These are phyloP conservation scores for Morpho achilles DNA, from an alignment of 2,888 invertebrate species.

Conservation along the genomic window DNA sequence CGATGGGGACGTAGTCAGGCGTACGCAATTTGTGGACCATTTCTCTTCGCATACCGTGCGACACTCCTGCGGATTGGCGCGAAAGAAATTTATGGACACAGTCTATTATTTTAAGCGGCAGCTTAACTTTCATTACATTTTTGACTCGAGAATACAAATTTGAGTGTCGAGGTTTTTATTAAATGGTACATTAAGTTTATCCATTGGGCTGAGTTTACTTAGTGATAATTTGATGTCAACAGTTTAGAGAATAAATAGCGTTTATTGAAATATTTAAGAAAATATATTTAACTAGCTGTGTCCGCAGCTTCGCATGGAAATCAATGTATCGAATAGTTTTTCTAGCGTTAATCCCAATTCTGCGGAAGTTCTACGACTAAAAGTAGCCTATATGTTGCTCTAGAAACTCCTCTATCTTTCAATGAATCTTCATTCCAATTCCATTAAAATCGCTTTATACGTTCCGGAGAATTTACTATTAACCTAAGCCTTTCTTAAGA, in stretches of 20 bases:
- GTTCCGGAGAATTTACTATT: too few relatives aligned
- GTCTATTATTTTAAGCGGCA: slow-evolving; percentile 24
- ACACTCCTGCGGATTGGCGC: slow-evolving; percentile 55
- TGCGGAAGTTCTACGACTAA: too few relatives aligned
- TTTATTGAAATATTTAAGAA: too few relatives aligned
- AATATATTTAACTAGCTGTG: too few relatives aligned
- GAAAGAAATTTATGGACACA: slow-evolving; percentile 46
- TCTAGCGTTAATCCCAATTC: too few relatives aligned
- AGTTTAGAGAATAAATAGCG: background rate
- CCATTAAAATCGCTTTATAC: too few relatives aligned
- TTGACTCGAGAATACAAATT: slow-evolving; percentile 12
- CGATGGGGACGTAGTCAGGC: slow-evolving; percentile 44
- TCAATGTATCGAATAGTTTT: too few relatives aligned
- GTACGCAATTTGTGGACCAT: slow-evolving; percentile 67
- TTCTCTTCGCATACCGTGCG: slow-evolving; percentile 57
- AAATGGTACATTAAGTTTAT: slow-evolving; percentile 1
- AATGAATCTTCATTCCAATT: too few relatives aligned
- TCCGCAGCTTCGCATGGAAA: too few relatives aligned
- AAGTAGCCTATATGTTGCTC: too few relatives aligned
- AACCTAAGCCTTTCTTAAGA: too few relatives aligned
- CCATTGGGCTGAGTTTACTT: background rate
- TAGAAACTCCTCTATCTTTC: too few relatives aligned
- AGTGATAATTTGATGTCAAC: background rate
- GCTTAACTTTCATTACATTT: slow-evolving; percentile 14
- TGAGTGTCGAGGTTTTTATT: slow-evolving; percentile 5